phyloP scores from a whole-genome alignment of 1,140 invertebrate species.

The Mylabris phalerata region DNA sequence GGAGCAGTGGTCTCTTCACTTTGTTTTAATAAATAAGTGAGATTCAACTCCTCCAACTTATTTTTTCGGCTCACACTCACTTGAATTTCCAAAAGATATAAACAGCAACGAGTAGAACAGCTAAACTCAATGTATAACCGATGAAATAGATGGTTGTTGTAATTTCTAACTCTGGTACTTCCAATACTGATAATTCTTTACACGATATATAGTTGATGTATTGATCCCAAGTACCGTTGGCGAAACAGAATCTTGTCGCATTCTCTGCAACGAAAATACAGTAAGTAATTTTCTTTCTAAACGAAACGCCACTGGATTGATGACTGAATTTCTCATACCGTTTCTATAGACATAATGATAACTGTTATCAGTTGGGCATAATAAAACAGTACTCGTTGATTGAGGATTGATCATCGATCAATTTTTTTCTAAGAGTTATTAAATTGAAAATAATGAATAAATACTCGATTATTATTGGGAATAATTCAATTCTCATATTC shows the following conservation, averaged over 20 bases:
- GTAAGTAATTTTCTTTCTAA: no score
- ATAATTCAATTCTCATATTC: no score
- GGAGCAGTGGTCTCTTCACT: conserved; percentile 42
- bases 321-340: no score
- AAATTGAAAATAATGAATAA: no score
- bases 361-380: no score
- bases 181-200: conserved; percentile 36
- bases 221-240: conserved; percentile 43
- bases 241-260: conserved; percentile 41
- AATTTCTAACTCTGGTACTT: conserved; percentile 40
- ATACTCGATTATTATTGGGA: no score
- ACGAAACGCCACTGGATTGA: no score
- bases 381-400: no score
- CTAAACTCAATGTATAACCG: conserved; percentile 42
- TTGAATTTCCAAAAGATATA: conserved; percentile 46
- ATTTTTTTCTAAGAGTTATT: no score
- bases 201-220: conserved; percentile 44
- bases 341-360: no score
- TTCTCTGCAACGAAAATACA: conserved; percentile 36
- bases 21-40: conserved; percentile 34
- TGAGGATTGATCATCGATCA: no score
- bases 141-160: conserved; percentile 44
- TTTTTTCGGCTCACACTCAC: conserved; percentile 41
- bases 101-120: conserved; percentile 43
- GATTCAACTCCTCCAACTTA: conserved; percentile 43